Evolutionary conservation across 37 sponge, comb jelly and placozoan species (phyloP).

Genomic region (Theonella swinhoei): DNA sequence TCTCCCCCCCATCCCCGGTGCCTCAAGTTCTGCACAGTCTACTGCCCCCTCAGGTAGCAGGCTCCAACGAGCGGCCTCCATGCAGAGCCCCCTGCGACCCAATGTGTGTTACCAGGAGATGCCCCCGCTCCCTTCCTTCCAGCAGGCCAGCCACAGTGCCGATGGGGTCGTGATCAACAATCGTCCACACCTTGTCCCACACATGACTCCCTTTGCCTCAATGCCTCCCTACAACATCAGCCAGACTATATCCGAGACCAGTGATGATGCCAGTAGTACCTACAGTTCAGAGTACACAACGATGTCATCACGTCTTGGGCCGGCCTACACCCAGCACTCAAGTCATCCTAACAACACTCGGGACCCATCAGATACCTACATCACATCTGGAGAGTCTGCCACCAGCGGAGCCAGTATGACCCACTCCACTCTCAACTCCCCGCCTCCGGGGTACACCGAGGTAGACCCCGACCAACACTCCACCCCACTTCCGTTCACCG

Average conservation of each 20-base stretch:
- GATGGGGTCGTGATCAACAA: conserved; percentile 7
- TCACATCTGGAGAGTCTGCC: conserved; percentile 46
- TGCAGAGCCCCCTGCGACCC: not conserved
- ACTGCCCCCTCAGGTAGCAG: too few relatives aligned
- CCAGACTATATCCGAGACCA: conserved; percentile 41
- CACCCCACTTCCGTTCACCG: conserved; percentile 6
- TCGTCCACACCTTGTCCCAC: not conserved
- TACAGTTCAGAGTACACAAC: conserved; percentile 64
- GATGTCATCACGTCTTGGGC: conserved; percentile 25
- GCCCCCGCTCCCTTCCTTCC: conserved; percentile 47
- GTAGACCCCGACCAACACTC: conserved; percentile 51
- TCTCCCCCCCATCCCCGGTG: not conserved
- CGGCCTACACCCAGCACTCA: conserved; percentile 12
- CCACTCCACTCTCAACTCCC: conserved; percentile 15
- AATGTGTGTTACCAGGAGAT: not conserved
- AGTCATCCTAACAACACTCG: not conserved
- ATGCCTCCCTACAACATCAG: conserved; percentile 24
- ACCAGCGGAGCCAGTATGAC: conserved; percentile 26
- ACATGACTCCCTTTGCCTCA: conserved; percentile 30
- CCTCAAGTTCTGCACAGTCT: too few relatives aligned
- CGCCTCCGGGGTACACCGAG: conserved; percentile 76
- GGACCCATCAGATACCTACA: conserved; percentile 44
- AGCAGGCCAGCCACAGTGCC: conserved; percentile 48
- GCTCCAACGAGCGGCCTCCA: not conserved
- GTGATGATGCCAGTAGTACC: conserved; percentile 8